Evolutionary conservation across 35 echinoderm and acorn worm genomes (phyloP).

Genomic region (Lytechinus variegatus): DNA sequence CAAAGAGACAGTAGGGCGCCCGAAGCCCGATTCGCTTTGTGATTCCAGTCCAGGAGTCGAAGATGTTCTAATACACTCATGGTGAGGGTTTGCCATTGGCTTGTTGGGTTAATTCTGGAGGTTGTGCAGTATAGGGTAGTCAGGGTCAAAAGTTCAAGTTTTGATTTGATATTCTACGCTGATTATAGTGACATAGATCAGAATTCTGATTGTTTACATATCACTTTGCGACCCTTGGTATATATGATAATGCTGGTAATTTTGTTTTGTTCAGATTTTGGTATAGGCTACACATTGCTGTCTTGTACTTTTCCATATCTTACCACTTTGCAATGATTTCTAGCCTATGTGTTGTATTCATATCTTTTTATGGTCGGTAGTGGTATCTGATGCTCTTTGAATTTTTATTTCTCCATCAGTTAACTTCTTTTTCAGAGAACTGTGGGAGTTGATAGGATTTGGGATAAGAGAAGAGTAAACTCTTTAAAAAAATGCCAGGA

Average conservation of each 20-base stretch:
- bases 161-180: slow-evolving; percentile 12
- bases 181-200: slow-evolving; percentile 18
- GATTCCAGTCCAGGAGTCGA: background rate
- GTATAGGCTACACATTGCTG: too few species aligned
- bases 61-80: background rate
- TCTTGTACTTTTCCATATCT: too few species aligned
- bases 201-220: slow-evolving; percentile 35
- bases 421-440: too few species aligned
- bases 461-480: too few species aligned
- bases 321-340: too few species aligned
- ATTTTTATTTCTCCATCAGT: too few species aligned
- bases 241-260: background rate
- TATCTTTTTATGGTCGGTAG: too few species aligned
- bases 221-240: background rate
- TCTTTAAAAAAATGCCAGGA: too few species aligned
- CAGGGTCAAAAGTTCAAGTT: slow-evolving; percentile 39
- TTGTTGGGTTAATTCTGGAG: slow-evolving; percentile 10
- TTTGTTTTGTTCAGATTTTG: background rate
- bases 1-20: slow-evolving; percentile 35
- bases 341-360: too few species aligned
- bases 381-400: too few species aligned
- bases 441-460: too few species aligned
- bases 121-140: background rate
- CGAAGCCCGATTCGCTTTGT: slow-evolving; percentile 23
- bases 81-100: too few species aligned